Percentiles rank a stretch among this genome's conserved stretches.
phyloP scores from a whole-genome alignment of 2,888 invertebrate species.

The Malacosoma neustria region DNA sequence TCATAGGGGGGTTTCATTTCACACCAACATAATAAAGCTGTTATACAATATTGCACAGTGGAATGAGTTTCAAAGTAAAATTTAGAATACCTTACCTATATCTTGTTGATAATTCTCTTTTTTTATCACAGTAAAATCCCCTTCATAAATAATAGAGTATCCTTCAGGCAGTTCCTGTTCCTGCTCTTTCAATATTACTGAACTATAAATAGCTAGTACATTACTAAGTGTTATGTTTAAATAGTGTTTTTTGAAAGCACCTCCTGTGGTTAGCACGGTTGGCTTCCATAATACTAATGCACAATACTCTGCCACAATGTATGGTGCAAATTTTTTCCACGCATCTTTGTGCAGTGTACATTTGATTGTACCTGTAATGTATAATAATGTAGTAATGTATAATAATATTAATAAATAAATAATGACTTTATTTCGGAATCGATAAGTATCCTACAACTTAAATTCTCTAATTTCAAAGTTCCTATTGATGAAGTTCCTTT shows the following conservation, averaged over 20 bases:
- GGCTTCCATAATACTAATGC: conserved; percentile 52
- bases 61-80: too few relatives aligned
- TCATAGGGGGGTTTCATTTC: too few relatives aligned
- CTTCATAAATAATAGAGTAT: conserved; percentile 34
- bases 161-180: conserved; percentile 35
- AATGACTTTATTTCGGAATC: too few relatives aligned
- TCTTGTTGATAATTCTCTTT: conserved; percentile 24
- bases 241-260: conserved; percentile 60
- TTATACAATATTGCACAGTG: too few relatives aligned
- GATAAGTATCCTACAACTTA: too few relatives aligned
- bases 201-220: conserved; percentile 55
- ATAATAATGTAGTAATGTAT: too few relatives aligned
- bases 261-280: conserved; percentile 60
- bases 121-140: conserved; percentile 49
- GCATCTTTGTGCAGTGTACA: conserved; percentile 65
- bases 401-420: too few relatives aligned
- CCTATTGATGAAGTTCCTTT: too few relatives aligned
- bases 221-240: conserved; percentile 60
- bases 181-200: conserved; percentile 32
- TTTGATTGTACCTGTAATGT: conserved; percentile 54
- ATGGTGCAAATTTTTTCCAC: conserved; percentile 57
- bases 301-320: conserved; percentile 53
- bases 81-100: conserved; percentile 33
- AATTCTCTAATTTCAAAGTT: too few relatives aligned
- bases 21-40: too few relatives aligned